Percentiles rank a stretch among this genome's conserved stretches.
phyloP scores from a whole-genome alignment of 2,888 invertebrate genomes.

The Magallana nippona region DNA sequence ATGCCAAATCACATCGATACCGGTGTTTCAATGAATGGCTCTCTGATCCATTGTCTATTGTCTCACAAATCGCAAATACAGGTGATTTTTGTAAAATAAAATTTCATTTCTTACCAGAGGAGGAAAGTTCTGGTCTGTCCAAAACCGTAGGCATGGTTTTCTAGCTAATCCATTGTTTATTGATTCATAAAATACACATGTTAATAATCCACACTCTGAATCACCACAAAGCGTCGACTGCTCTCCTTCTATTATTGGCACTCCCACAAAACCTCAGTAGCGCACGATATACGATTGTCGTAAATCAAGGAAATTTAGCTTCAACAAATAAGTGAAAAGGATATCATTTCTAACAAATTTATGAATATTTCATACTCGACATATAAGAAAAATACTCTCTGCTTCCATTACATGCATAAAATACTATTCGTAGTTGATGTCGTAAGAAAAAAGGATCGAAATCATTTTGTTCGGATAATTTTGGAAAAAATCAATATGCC shows the following conservation, averaged over 20 bases:
- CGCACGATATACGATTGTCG: slow-evolving; percentile 20
- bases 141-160: slow-evolving; percentile 56
- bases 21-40: not conserved
- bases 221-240: slow-evolving; percentile 45
- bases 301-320: not conserved
- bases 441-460: not conserved
- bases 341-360: not conserved
- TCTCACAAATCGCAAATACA: not conserved
- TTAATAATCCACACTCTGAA: slow-evolving; percentile 39
- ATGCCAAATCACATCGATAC: not conserved
- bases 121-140: slow-evolving; percentile 58
- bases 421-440: not conserved
- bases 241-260: slow-evolving; percentile 51
- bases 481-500: not conserved
- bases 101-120: slow-evolving; percentile 58
- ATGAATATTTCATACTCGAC: not conserved
- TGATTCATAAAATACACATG: slow-evolving; percentile 28
- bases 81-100: not conserved
- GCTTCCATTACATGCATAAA: no score
- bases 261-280: slow-evolving; percentile 46
- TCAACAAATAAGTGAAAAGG: not conserved
- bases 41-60: not conserved
- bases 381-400: not conserved
- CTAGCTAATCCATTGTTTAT: slow-evolving; percentile 25
- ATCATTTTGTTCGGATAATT: not conserved